Evolutionary conservation across 2,888 invertebrate species (phyloP), one percentile per base, ranked within the genome.

Genomic region (Drosophila neutralis): DNA sequence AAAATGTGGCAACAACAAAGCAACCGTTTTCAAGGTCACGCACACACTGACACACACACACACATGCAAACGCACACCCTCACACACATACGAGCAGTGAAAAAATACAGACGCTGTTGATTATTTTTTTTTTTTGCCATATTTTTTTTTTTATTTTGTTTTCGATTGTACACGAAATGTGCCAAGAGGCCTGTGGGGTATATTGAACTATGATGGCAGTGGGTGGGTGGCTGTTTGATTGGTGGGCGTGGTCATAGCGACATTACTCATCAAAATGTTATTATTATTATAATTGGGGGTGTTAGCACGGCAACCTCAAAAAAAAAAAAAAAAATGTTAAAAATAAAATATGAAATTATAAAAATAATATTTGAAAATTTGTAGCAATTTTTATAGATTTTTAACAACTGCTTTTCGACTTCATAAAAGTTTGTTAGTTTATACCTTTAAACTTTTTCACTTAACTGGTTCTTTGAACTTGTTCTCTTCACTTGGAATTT

Each of bases 1-100:
- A 83, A 87, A 91, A 90, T 90, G 82, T 82, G 89, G 79, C 91
- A 89, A 78, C 89, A 87, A 90, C 89, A 90, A 88, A 81, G 83
- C 90, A 87, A 87, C 89, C 90, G 89, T 79, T 83, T 90, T 87
- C 87, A 87, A 90, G 90, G 87, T 87, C 87, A 88, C 82, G 53
- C 78, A 79, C 73, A 13, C 51, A 11, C 59, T 6, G 13, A 49
- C 59, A 62, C 71, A 36, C 70, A 56, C 70, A 56, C 65, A 64
- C 24, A 31, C 29, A 42, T 11, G 52, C 51, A n/a, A 31, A 38
- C 29, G 40, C 51, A 31, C n/a, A 11, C 40, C 36, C 60, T 42
- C 54, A 36, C 29, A 36, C 36, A 53, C 56, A 29, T 38, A 18
- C 36, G 56, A 72, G 1, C 21, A 21, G 21, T 21, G 21, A 21